A percentile compares a stretch with the other conserved stretches of the same genome.
Evolutionary conservation across 1,140 invertebrate species (phyloP).

Genomic region (Bombus consobrinus): DNA sequence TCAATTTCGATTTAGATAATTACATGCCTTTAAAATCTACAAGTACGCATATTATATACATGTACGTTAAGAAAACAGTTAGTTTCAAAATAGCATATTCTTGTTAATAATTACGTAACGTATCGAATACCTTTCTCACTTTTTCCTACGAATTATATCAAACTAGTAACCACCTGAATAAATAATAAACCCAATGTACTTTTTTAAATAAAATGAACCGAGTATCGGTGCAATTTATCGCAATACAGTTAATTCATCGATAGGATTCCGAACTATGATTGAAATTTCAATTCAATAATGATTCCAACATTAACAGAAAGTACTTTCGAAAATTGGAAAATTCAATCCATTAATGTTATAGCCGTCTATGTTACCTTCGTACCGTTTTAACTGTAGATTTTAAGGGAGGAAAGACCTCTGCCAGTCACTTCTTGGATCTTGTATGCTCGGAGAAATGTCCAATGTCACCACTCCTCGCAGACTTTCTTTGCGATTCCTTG

Average conservation of each 20-base stretch:
- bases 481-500: constrained; percentile 36
- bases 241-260: too few relatives aligned
- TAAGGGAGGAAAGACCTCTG: neutral
- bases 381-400: constrained; percentile 20
- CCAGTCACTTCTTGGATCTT: constrained; percentile 26
- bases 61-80: too few relatives aligned
- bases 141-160: too few relatives aligned
- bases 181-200: neutral
- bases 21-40: too few relatives aligned
- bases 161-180: neutral
- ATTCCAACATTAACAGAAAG: neutral
- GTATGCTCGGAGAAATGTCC: constrained; percentile 23
- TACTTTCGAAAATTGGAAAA: constrained; percentile 15
- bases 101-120: neutral
- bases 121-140: neutral
- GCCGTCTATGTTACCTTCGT: neutral
- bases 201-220: neutral
- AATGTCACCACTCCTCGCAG: constrained; percentile 15
- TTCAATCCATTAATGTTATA: constrained; percentile 13
- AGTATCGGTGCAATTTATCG: neutral
- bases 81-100: too few relatives aligned
- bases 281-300: neutral
- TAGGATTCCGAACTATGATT: too few relatives aligned
- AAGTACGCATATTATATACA: too few relatives aligned
- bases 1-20: too few relatives aligned